Percentiles rank a stretch among this genome's conserved stretches.
Conservation (phyloP, 2,113 vertebrate species). For the Catharus minimus region DNA sequence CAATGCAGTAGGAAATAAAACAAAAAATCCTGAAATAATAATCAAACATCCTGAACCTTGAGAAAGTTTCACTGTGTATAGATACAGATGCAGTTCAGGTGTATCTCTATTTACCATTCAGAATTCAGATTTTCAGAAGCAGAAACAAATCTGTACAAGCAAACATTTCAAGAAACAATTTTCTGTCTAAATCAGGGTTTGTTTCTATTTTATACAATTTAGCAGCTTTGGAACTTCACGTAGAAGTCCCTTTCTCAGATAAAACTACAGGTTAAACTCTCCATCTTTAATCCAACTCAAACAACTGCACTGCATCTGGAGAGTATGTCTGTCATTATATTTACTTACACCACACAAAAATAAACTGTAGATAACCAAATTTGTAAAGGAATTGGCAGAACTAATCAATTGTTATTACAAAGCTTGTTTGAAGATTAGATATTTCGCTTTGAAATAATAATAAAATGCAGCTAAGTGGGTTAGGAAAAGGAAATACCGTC, state of each 20-base stretch:
- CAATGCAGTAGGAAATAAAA: background rate
- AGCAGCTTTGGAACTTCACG: background rate
- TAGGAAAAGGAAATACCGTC: conserved; percentile 67
- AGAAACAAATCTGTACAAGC: background rate
- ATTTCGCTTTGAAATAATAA: conserved; percentile 64
- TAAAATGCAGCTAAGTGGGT: conserved; percentile 68
- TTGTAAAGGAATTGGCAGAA: conserved; percentile 80
- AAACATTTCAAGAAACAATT: background rate
- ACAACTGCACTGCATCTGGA: conserved; percentile 39
- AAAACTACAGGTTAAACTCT: conserved; percentile 44
- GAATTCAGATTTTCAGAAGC: background rate
- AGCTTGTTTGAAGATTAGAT: conserved; percentile 74
- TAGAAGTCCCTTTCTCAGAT: background rate
- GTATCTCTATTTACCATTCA: background rate
- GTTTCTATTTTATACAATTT: background rate
- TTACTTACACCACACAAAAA: conserved; percentile 65
- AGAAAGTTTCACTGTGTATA: background rate
- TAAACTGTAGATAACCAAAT: conserved; percentile 78
- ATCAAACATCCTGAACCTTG: background rate
- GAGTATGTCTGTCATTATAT: conserved; percentile 45
- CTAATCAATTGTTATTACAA: conserved; percentile 77
- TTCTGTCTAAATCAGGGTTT: background rate
- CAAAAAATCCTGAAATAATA: background rate
- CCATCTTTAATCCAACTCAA: background rate
- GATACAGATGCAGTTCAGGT: background rate